Conservation (phyloP, 2,113 vertebrate species). For the Scytalopus superciliaris region DNA sequence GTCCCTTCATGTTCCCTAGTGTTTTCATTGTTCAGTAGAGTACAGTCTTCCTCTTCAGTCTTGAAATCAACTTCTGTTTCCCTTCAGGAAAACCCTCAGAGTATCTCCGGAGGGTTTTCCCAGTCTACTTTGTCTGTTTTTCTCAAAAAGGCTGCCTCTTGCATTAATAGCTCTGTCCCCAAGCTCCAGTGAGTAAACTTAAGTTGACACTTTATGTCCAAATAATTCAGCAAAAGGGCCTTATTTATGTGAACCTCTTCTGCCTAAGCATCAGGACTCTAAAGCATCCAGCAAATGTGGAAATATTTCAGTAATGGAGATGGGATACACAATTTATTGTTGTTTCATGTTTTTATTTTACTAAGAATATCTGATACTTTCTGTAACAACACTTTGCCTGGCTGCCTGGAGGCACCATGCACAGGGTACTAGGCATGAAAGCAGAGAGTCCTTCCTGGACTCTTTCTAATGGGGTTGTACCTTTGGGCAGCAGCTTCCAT, state of each 20-base stretch:
- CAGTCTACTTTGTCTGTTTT: neutral
- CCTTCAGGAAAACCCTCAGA: neutral
- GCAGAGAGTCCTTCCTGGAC: neutral
- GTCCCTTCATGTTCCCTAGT: neutral
- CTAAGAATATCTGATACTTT: neutral
- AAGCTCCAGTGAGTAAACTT: neutral
- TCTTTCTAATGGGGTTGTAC: neutral
- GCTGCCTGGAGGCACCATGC: neutral
- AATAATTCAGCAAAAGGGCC: neutral
- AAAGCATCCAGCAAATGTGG: neutral
- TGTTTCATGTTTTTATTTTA: neutral
- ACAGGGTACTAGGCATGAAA: neutral
- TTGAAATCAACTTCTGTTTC: slow-evolving; percentile 8
- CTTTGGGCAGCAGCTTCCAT: neutral
- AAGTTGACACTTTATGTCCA: slow-evolving; percentile 10
- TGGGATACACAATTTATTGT: neutral
- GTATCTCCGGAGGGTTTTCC: neutral
- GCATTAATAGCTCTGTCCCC: neutral
- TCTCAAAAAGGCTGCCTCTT: neutral
- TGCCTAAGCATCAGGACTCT: neutral
- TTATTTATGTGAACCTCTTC: neutral
- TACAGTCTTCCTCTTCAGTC: neutral
- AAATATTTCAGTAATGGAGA: neutral
- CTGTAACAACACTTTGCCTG: neutral
- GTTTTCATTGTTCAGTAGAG: neutral